Conservation (phyloP, 2,888 invertebrate species). For the Hirudinaria manillensis region DNA sequence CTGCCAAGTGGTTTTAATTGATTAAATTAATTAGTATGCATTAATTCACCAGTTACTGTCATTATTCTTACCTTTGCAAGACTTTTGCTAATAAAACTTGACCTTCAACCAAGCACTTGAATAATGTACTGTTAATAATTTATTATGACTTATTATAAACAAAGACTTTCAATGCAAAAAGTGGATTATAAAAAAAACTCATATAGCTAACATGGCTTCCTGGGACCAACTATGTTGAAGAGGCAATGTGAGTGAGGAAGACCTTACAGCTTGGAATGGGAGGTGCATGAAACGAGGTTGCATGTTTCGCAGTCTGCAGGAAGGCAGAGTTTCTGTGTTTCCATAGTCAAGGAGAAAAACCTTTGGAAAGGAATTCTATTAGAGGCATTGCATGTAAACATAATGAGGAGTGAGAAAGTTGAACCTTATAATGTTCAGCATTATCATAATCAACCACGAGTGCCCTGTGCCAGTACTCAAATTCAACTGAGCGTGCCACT, state of each 20-base stretch:
- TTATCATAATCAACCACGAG: not conserved
- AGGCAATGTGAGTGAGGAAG: not conserved
- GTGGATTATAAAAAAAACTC: not conserved
- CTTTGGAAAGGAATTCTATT: not conserved
- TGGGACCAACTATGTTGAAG: not conserved
- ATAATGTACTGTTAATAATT: no score
- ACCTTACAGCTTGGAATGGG: conserved; percentile 10
- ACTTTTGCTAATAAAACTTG: no score
- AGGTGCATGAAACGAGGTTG: conserved; percentile 19
- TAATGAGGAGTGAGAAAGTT: not conserved
- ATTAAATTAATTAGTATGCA: no score
- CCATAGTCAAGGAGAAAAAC: conserved; percentile 26
- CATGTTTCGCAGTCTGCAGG: not conserved
- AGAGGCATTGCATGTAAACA: not conserved
- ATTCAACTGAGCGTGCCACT: not conserved
- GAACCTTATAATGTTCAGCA: conserved; percentile 8
- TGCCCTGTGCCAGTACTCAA: conserved; percentile 17
- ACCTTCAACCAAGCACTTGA: no score
- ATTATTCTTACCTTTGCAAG: no score
- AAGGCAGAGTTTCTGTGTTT: conserved; percentile 10
- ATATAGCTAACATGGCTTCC: conserved; percentile 3
- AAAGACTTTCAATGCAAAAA: no score
- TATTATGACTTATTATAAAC: no score
- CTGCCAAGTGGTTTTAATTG: no score
- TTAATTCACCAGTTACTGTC: no score